A percentile compares a stretch with the other conserved stretches of the same genome.
Conservation (phyloP, 1,140 invertebrate species). For the Drosophila parabipectinata region DNA sequence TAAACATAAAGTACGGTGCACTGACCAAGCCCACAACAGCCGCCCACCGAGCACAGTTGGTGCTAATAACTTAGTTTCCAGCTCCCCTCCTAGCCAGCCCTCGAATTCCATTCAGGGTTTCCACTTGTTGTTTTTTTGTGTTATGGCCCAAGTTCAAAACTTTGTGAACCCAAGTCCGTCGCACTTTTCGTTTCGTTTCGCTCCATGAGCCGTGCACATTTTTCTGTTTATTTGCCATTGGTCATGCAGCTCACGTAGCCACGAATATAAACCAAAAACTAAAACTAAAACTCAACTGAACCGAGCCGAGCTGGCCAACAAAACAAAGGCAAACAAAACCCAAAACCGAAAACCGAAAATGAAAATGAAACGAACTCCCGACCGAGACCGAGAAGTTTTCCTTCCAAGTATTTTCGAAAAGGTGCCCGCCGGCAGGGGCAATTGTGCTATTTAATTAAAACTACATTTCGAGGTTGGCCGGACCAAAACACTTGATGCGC, state of each 20-base stretch:
- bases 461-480: slow-evolving; percentile 40
- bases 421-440: slow-evolving; percentile 31
- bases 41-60: slow-evolving; percentile 43
- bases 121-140: slow-evolving; percentile 22
- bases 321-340: slow-evolving; percentile 22
- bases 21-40: slow-evolving; percentile 51
- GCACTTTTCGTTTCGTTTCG: slow-evolving; percentile 43
- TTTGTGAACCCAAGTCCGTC: slow-evolving; percentile 40
- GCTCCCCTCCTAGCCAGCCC: neutral
- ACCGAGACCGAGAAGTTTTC: slow-evolving; percentile 39
- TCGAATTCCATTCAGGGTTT: neutral
- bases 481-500: slow-evolving; percentile 38
- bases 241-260: slow-evolving; percentile 61
- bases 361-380: slow-evolving; percentile 6
- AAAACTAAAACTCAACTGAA: slow-evolving; percentile 52
- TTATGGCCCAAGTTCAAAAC: slow-evolving; percentile 56
- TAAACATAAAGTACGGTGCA: slow-evolving; percentile 66
- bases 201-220: slow-evolving; percentile 51
- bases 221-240: slow-evolving; percentile 66
- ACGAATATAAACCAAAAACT: slow-evolving; percentile 65
- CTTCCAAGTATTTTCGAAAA: slow-evolving; percentile 25
- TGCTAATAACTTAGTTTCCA: slow-evolving; percentile 77
- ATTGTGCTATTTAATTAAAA: slow-evolving; percentile 63
- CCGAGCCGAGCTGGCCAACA: slow-evolving; percentile 4
- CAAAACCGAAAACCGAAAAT: slow-evolving; percentile 5